A percentile compares a stretch with the other conserved stretches of the same genome.
These are phyloP conservation scores for Platichthys stellatus DNA, from an alignment of 2,113 vertebrate species.

Conservation along the genomic window DNA sequence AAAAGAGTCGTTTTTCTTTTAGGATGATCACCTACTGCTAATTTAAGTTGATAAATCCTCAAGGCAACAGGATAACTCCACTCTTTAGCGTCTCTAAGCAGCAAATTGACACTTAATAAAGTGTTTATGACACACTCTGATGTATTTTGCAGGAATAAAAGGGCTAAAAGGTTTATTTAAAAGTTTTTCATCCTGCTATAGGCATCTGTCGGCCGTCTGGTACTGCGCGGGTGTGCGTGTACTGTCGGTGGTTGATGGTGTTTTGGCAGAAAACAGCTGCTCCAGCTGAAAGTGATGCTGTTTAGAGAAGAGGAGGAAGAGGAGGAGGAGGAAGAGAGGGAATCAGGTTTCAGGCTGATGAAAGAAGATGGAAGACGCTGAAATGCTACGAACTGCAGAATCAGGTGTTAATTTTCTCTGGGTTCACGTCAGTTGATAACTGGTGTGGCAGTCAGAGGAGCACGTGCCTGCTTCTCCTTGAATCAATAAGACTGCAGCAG, in stretches of 20 bases:
- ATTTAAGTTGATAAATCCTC: not conserved
- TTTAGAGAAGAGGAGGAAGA: not conserved
- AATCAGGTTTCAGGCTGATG: not conserved
- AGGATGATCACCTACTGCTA: not conserved
- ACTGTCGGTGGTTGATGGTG: not conserved
- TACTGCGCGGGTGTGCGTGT: not conserved
- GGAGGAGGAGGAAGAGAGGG: not conserved
- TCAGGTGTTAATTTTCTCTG: no score
- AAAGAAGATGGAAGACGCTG: not conserved
- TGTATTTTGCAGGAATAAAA: not conserved
- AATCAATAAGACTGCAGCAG: no score
- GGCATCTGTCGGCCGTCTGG: not conserved
- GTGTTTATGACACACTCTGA: not conserved
- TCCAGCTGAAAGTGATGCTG: not conserved
- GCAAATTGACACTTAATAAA: not conserved
- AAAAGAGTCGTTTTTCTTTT: not conserved
- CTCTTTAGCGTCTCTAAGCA: not conserved
- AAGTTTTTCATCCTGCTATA: not conserved
- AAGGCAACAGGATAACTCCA: not conserved
- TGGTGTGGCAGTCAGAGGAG: no score
- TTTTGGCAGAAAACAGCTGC: not conserved
- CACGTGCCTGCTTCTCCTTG: no score
- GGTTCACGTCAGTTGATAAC: no score
- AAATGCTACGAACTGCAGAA: not conserved
- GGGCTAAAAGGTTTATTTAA: not conserved